Percentiles rank a stretch among this genome's conserved stretches.
Evolutionary conservation across 2,797 vertebrate genomes (phyloP).

Genomic region (Rhinoraja longicauda): DNA sequence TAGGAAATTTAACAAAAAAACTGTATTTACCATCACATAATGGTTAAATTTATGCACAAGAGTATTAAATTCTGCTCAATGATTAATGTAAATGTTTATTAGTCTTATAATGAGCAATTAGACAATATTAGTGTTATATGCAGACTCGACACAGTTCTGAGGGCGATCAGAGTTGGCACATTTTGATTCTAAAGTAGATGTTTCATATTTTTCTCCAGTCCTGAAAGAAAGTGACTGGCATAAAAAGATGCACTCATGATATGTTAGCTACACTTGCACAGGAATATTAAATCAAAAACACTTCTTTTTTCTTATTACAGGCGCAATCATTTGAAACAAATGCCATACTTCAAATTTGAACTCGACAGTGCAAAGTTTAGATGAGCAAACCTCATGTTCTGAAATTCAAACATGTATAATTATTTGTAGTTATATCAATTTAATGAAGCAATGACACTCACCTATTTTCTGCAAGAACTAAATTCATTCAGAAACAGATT

Average conservation of each 20-base stretch:
- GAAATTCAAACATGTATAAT: slow-evolving; percentile 27
- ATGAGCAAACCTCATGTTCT: neutral
- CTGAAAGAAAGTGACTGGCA: neutral
- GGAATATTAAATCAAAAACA: neutral
- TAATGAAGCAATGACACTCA: slow-evolving; percentile 5
- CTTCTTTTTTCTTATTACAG: neutral
- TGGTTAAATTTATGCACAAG: slow-evolving; percentile 70
- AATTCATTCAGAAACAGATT: neutral
- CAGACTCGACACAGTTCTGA: slow-evolving; percentile 62
- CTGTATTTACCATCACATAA: slow-evolving; percentile 52
- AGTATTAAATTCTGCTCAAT: slow-evolving; percentile 74
- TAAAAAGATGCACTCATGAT: neutral
- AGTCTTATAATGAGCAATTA: slow-evolving; percentile 70
- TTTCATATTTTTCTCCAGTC: neutral
- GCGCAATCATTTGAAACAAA: slow-evolving; percentile 12
- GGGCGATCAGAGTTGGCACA: slow-evolving; percentile 54
- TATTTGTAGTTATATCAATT: slow-evolving; percentile 24
- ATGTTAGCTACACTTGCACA: neutral
- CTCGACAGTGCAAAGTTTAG: neutral
- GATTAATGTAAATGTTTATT: slow-evolving; percentile 73
- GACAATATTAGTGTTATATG: slow-evolving; percentile 62
- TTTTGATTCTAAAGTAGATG: slow-evolving; percentile 45
- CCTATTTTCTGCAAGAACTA: neutral
- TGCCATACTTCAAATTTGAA: neutral
- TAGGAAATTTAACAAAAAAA: neutral